Evolutionary conservation across 1,140 invertebrate species (phyloP), one percentile per base, ranked within the genome.

Genomic region (Ips typographus): DNA sequence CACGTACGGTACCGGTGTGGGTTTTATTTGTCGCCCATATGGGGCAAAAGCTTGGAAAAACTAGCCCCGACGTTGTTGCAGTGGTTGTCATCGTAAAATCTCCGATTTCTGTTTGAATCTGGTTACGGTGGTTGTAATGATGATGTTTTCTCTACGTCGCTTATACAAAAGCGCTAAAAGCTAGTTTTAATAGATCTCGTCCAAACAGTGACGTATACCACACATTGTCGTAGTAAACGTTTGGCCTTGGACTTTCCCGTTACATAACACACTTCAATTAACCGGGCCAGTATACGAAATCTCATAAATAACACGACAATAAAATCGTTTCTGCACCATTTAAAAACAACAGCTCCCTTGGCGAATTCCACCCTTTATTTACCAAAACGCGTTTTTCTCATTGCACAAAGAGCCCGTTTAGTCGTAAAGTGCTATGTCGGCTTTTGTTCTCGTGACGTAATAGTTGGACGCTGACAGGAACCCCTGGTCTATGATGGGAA

Each of bases 361-460:
- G 41, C 42, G 47, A 61, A 44, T 61, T 44, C 41, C 3, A 43
- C 41, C 58, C 43, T 61, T 61, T 61, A 44, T 44, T 43, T 61
- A 37, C 37, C 22, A 37, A 61, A 44, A 22, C n/a, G n/a, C 22
- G 40, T 58, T 58, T 58, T 40, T 41, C 41, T 22, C 44, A 49
- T 58, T 40, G 8, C n/a, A 61, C 58, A 61, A 61, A 61, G 58
- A 44, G 37, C 41, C 47, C 58, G 58, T 61, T 61, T 61, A 61
- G 43, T 61, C 58, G 58, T 61, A 61, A 61, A 61, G 43, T 37
- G 36, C 22, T 22, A 22, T 22, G 22, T 22, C 43, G 40, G 4
- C 40, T 3, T 37, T 22, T 61, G 22, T 43, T 61, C 22, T 44
- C 42, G n/a, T 61, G 58, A 61, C 58, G 58, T 61, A 61, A 61